Percentiles rank a stretch among this genome's conserved stretches.
Conservation (phyloP, 1,140 invertebrate genomes). For the Pristionchus pacificus region DNA sequence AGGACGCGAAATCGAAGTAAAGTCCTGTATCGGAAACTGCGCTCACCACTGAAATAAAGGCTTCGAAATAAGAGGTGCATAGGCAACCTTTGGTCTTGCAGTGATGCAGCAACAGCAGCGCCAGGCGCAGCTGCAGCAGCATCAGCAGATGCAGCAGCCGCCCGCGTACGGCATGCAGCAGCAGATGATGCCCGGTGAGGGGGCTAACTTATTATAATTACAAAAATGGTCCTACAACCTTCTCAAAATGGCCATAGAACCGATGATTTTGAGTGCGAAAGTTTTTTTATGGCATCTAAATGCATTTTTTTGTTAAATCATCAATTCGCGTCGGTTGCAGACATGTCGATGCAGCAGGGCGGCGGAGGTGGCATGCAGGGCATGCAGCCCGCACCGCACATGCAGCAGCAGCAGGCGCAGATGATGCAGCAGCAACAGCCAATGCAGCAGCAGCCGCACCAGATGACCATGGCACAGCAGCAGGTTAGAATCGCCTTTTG, state of each 20-base stretch:
- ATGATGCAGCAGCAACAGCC: constrained; percentile 8
- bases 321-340: no score
- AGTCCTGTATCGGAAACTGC: no score
- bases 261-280: no score
- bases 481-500: neutral
- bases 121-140: neutral
- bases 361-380: neutral
- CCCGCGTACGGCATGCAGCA: neutral
- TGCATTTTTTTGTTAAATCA: no score
- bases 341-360: neutral
- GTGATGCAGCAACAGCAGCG: constrained; percentile 3
- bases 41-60: no score
- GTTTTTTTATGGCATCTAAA: no score
- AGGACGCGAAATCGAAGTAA: no score
- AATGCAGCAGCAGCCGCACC: neutral
- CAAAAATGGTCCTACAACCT: neutral
- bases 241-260: neutral
- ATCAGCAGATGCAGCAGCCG: neutral
- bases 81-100: neutral
- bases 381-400: neutral
- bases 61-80: no score
- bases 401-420: neutral
- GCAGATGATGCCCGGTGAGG: neutral
- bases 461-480: neutral
- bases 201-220: neutral